Base-by-base conservation (phyloP, 2,797 vertebrate species). In the Melanotaenia nigrans region DNA sequence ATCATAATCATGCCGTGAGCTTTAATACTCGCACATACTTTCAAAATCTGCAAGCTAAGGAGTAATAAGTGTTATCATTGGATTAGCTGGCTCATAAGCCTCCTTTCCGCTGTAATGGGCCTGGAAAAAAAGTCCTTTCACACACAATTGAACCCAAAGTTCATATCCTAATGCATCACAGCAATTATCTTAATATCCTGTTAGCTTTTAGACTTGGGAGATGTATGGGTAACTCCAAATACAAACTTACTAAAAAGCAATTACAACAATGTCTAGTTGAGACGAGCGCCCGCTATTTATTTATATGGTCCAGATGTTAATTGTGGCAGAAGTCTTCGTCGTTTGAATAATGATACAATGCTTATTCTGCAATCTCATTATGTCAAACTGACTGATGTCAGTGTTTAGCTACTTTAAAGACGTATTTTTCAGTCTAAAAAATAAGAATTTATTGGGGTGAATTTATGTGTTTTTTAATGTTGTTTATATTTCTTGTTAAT, bases 71-170 rank as follows among this genome's bases (percentile, higher is more conserved):
- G 81, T 89, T 85, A 90, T 91, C 69, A 85, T 83, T 88, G 81
- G 86, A 92, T 93, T 91, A 89, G 68, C 82, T 87, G 86, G 49
- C 78, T 88, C 85, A 86, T 89, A 83, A 89, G 62, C 71, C 70
- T 68, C 60, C 66, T 83, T 88, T 92, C 83, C 71, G 73, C 87
- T 87, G 75, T 79, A 79, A 81, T 77, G 61, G 73, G 68, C 75
- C 85, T 83, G 86, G 83, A 88, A 89, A 69, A 80, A 90, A 90
- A 86, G 79, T 85, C 65, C 61, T 86, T 90, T 90, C 80, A 85
- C 88, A 89, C 66, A 45, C 73, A 86, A 86, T 79, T 89, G 73
- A 89, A 83, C 81, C 74, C 78, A 88, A 83, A 89, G 79, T 87
- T 86, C 67, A 88, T 71, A 85, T 89, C 84, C 79, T 49, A 66